Evolutionary conservation across 2,797 vertebrate species (phyloP).

Genomic region (Poecilia picta): DNA sequence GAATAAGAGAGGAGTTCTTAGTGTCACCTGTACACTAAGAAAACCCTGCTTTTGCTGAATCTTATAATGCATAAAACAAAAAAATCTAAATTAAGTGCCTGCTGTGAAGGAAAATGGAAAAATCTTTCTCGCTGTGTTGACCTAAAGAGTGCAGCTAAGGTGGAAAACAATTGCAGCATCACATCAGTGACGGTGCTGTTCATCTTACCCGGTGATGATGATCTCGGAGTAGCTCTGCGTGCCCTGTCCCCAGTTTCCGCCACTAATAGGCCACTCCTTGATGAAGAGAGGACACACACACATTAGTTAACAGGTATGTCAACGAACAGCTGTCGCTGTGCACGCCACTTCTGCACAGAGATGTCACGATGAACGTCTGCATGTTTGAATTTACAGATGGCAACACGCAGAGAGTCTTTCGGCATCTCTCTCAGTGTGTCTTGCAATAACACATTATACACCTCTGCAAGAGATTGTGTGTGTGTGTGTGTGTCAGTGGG

Average conservation of each 20-base stretch:
- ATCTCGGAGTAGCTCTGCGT: slow-evolving; percentile 99
- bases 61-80: slow-evolving; percentile 37
- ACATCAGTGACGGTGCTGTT: slow-evolving; percentile 31
- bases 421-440: slow-evolving; percentile 19
- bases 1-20: slow-evolving; percentile 30
- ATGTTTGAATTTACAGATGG: slow-evolving; percentile 17
- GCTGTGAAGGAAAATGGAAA: slow-evolving; percentile 24
- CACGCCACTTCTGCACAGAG: slow-evolving; percentile 32
- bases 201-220: slow-evolving; percentile 97
- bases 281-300: slow-evolving; percentile 45
- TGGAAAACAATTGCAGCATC: slow-evolving; percentile 29
- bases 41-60: slow-evolving; percentile 39
- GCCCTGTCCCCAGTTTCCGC: slow-evolving; percentile 97
- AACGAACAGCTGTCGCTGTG: slow-evolving; percentile 27
- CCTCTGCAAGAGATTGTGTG: slow-evolving; percentile 33
- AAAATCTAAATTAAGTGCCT: slow-evolving; percentile 39
- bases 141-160: slow-evolving; percentile 22
- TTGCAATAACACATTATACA: slow-evolving; percentile 45
- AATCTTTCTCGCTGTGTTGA: slow-evolving; percentile 9
- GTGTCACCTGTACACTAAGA: slow-evolving; percentile 57
- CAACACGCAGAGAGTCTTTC: slow-evolving; percentile 21
- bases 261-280: slow-evolving; percentile 98
- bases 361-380: slow-evolving; percentile 31
- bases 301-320: slow-evolving; percentile 30
- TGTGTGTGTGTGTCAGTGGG: slow-evolving; percentile 28